phyloP scores from a whole-genome alignment of 2,113 vertebrate genomes.

The Recurvirostra avosetta region DNA sequence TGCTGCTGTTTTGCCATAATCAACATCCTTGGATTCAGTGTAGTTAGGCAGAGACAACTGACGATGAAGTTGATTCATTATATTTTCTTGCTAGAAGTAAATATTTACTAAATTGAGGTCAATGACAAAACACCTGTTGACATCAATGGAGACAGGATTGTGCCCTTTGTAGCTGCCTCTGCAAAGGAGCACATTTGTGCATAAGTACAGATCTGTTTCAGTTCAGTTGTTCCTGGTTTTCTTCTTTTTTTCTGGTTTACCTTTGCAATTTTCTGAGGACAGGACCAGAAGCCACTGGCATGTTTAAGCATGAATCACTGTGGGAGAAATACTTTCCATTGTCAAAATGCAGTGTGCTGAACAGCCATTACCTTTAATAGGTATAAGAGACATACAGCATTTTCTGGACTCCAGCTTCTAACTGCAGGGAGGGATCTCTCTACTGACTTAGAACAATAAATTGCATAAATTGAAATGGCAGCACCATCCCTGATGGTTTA shows the following conservation, averaged over 20 bases:
- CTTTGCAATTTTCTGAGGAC: neutral
- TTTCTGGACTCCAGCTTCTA: neutral
- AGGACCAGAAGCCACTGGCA: neutral
- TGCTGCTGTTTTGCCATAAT: neutral
- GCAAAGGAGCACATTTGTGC: neutral
- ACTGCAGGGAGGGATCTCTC: neutral
- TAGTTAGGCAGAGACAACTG: neutral
- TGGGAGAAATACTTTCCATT: neutral
- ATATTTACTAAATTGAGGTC: neutral
- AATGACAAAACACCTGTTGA: neutral
- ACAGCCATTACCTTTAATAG: neutral
- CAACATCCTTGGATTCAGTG: neutral
- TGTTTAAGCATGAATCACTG: neutral
- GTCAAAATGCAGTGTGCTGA: neutral
- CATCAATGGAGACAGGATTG: neutral
- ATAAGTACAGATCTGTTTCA: neutral
- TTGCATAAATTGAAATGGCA: neutral
- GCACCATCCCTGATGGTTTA: neutral
- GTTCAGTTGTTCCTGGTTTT: neutral
- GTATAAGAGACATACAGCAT: neutral
- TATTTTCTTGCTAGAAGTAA: neutral
- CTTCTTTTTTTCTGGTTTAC: neutral
- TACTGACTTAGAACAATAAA: neutral
- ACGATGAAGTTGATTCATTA: neutral
- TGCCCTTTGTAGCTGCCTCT: neutral